These are phyloP conservation scores for Corydoras maculifer DNA, from an alignment of 2,113 vertebrate genomes.

Conservation along the genomic window DNA sequence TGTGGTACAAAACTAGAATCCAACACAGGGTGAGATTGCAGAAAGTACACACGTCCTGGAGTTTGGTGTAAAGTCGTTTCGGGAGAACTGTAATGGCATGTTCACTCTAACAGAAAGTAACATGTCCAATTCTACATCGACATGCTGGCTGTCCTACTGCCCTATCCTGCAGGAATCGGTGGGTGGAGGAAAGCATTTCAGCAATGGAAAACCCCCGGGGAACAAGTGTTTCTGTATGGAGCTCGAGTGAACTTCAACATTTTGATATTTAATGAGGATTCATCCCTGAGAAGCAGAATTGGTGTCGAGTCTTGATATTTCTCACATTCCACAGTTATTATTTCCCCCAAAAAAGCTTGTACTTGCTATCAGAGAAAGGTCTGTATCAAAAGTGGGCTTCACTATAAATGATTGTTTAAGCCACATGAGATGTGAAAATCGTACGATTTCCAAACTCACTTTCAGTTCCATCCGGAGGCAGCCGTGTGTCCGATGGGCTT, in stretches of 20 bases:
- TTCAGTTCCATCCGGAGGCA: slow-evolving; percentile 22
- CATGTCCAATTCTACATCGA: slow-evolving; percentile 31
- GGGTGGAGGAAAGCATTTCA: slow-evolving; percentile 52
- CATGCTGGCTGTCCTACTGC: slow-evolving; percentile 49
- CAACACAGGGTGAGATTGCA: slow-evolving; percentile 35
- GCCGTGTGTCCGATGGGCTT: slow-evolving; percentile 23
- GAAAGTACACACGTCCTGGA: slow-evolving; percentile 40
- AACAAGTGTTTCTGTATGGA: slow-evolving; percentile 63
- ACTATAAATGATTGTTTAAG: slow-evolving; percentile 30
- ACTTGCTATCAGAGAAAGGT: slow-evolving; percentile 46
- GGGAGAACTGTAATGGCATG: slow-evolving; percentile 43
- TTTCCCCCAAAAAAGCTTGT: slow-evolving; percentile 61
- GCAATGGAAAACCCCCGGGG: slow-evolving; percentile 51
- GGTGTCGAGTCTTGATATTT: slow-evolving; percentile 75
- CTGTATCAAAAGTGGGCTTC: slow-evolving; percentile 27
- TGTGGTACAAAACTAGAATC: slow-evolving; percentile 47
- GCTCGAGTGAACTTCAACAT: slow-evolving; percentile 62
- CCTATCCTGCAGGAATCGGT: slow-evolving; percentile 48
- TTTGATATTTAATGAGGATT: slow-evolving; percentile 67
- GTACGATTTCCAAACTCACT: slow-evolving; percentile 24
- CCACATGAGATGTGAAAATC: slow-evolving; percentile 32
- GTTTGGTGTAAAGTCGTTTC: slow-evolving; percentile 46
- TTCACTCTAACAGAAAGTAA: slow-evolving; percentile 38
- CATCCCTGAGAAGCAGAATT: slow-evolving; percentile 60
- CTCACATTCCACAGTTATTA: slow-evolving; percentile 59